Percentiles rank a stretch among this genome's conserved stretches.
Conservation (phyloP, 2,113 vertebrate genomes). For the Crotalus horridus region DNA sequence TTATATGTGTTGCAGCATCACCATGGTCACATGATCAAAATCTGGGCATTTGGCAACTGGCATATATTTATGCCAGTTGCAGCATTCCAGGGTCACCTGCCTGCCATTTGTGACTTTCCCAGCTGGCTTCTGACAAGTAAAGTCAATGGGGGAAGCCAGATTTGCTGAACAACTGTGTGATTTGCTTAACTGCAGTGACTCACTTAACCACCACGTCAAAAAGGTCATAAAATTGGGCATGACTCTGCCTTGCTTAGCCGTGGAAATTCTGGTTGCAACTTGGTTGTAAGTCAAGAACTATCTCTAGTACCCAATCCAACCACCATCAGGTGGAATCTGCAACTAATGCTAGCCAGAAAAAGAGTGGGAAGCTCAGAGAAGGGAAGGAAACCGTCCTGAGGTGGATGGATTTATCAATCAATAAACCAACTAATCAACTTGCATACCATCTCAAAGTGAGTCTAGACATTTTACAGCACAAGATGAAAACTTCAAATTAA, state of each 20-base stretch:
- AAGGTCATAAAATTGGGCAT: background rate
- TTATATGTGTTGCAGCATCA: background rate
- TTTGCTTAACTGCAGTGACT: background rate
- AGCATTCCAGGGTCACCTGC: background rate
- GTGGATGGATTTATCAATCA: background rate
- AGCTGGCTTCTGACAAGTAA: background rate
- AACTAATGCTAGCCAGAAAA: background rate
- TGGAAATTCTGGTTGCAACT: background rate
- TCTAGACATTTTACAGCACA: background rate
- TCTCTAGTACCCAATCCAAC: background rate
- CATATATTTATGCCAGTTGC: no score
- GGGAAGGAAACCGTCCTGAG: background rate
- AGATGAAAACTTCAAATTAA: background rate
- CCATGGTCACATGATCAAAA: background rate
- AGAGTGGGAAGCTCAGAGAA: background rate
- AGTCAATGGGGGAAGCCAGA: background rate
- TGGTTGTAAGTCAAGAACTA: background rate
- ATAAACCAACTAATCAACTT: background rate
- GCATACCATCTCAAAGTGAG: background rate
- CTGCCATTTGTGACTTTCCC: background rate
- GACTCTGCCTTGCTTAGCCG: background rate
- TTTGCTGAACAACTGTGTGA: background rate
- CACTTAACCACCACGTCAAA: background rate
- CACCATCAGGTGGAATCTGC: background rate
- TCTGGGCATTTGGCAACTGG: background rate